Percentiles rank a stretch among this genome's conserved stretches.
Evolutionary conservation across 2,797 vertebrate genomes (phyloP).

Genomic region (Streptopelia turtur): DNA sequence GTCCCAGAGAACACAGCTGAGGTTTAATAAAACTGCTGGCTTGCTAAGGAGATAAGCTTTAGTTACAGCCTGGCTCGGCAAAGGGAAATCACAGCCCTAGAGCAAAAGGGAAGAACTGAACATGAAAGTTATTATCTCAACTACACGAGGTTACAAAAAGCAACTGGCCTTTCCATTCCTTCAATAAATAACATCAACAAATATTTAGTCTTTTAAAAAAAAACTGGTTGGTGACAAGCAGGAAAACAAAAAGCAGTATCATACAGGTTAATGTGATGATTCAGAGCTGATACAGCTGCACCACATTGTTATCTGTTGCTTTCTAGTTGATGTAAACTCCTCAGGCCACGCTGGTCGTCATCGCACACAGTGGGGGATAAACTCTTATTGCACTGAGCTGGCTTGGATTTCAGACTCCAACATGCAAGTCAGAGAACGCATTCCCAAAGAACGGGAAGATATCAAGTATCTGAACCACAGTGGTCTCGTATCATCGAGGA

Average conservation of each 20-base stretch:
- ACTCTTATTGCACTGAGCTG: background rate
- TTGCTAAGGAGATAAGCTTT: background rate
- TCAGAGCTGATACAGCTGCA: background rate
- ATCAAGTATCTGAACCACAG: background rate
- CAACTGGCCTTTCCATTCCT: background rate
- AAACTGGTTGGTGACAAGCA: background rate
- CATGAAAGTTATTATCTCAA: background rate
- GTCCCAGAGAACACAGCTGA: background rate
- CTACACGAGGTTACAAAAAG: background rate
- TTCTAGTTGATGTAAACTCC: background rate
- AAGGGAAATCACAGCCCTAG: background rate
- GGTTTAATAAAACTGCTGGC: too few relatives aligned
- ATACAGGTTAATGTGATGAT: background rate
- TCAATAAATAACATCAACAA: background rate
- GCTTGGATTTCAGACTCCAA: background rate
- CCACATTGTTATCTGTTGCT: background rate
- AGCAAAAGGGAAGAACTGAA: background rate
- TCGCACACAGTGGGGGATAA: background rate
- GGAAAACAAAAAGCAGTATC: background rate
- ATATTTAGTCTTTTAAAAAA: background rate
- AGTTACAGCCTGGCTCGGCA: background rate
- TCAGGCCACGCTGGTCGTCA: background rate
- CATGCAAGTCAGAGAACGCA: background rate
- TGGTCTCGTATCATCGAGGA: background rate
- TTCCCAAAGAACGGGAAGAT: background rate